Evolutionary conservation across 2,113 vertebrate genomes (phyloP).

Genomic region (Dinomys branickii): DNA sequence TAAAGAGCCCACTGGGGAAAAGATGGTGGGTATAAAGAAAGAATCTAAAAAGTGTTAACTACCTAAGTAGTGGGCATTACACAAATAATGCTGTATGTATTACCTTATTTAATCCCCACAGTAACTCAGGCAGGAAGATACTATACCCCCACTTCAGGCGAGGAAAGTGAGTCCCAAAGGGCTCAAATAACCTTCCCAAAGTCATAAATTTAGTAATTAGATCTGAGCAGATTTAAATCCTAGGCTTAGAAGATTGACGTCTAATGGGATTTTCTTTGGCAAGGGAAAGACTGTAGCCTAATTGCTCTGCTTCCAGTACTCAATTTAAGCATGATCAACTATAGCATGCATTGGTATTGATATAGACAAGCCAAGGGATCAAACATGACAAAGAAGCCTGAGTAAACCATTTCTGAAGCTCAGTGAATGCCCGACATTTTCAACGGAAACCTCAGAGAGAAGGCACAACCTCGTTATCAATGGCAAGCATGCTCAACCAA

Average conservation of each 20-base stretch:
- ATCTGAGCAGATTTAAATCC: conserved; percentile 47
- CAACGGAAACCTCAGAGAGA: conserved; percentile 16
- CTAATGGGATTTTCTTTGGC: background rate
- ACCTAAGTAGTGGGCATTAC: background rate
- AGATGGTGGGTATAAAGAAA: background rate
- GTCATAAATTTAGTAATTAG: conserved; percentile 9
- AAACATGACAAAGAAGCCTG: background rate
- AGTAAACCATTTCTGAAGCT: background rate
- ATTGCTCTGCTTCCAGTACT: background rate
- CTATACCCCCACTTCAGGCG: background rate
- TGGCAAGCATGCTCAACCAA: background rate
- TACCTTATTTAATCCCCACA: background rate
- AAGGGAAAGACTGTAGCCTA: conserved; percentile 13
- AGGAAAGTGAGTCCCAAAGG: conserved; percentile 30
- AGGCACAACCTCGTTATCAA: background rate
- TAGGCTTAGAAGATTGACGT: conserved; percentile 6
- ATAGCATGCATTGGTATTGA: background rate
- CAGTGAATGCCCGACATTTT: background rate
- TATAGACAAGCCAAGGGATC: conserved; percentile 4
- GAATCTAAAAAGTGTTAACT: background rate
- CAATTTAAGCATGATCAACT: background rate
- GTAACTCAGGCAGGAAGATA: background rate
- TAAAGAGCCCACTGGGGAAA: background rate
- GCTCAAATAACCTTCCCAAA: conserved; percentile 30
- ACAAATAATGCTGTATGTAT: background rate